Evolutionary conservation across 2,113 vertebrate genomes (phyloP), one percentile per base, ranked within the genome.

Genomic region (Pachypanchax playfairii): DNA sequence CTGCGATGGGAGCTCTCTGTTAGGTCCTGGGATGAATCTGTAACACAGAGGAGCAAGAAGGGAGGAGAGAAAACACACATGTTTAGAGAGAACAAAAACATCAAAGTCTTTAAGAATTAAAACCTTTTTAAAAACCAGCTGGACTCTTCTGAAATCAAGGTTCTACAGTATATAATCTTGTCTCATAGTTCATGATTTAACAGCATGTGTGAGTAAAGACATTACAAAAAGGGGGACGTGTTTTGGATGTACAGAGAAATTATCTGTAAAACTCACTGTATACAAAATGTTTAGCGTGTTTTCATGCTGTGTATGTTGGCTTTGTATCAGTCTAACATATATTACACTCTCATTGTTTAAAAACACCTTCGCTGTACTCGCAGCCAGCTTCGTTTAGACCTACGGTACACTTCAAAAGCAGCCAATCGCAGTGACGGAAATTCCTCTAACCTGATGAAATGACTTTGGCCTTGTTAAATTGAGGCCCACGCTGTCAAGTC

Each of bases 1-100:
- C 80, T 22, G 81, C 73, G 50, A 88, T 84, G 66, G 80, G 33
- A 82, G 73, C 8, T 8, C 87, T 90, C 91, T 87, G 90, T 96
- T 98, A 99, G 93, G 96, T 95, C 93, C 96, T 95, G 17, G 96
- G 96, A 89, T 99, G 94, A 93, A 99, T 99, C 97, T 99, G 93
- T 79, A 94, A 93, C 36, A 88, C 85, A 91, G 76, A 86, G 87
- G 75, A 70, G 51, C 0, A 68, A 58, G 0, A 36, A 65, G 51
- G 74, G 53, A 74, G 71, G 57, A 73, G 75, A 86, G 60, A 84
- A 90, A 72, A 88, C 78, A 89, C 31, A 67, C 57, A 71, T 63
- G 74, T 84, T 90, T 90, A 91, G 88, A 86, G 58, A 25, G 73
- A 85, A 87, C 77, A 90, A 87, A 90, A 57, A 38, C 44, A 57